Evolutionary conservation across 2,888 invertebrate species (phyloP), one percentile per base, ranked within the genome.

Genomic region (Sarcophaga variegata): DNA sequence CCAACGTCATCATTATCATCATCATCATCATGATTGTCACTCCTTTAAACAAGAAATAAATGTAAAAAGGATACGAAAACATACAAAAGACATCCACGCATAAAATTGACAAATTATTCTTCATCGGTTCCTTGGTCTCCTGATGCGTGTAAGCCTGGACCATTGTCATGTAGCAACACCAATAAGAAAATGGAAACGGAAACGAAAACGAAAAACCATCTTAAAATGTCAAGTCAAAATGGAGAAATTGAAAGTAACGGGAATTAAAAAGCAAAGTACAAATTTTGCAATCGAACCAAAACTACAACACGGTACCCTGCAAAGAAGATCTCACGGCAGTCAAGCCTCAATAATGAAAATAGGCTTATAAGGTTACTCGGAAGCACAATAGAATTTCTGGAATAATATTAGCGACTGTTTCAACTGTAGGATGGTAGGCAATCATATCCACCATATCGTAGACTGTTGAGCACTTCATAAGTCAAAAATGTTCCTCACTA

Each of bases 41-140:
- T 27, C 54, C 60, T 69, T n/a, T 27, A 49, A 54, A 80, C 72
- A 72, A 67, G 59, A 62, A 81, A 63, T 81, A 63, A 84, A 85
- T 85, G 81, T 72, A 25, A 84, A 82, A 81, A 81, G 71, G 67
- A 86, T 17, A 14, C 54, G 54, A 54, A 14, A 54, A 54, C 54
- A 17, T 17, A 14, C 54, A 54, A 54, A 0, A 14, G 22, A 49
- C 75, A 84, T 77, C 49, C 71, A 85, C 27, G 72, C 75, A 54
- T 54, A 54, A 54, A 54, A 54, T 82, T 84, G 88, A 83, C 86
- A 87, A 85, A 88, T 83, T 86, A 79, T 54, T 54, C 54, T 54
- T 2, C 54, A 2, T 17, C 2, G 54, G 12, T 4, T 54, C 54
- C 54, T 1, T 54, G 14, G 12, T 49, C 49, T 14, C 8, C 49